Base-by-base conservation (phyloP, 2,888 invertebrate genomes). In the Leucania comma region DNA sequence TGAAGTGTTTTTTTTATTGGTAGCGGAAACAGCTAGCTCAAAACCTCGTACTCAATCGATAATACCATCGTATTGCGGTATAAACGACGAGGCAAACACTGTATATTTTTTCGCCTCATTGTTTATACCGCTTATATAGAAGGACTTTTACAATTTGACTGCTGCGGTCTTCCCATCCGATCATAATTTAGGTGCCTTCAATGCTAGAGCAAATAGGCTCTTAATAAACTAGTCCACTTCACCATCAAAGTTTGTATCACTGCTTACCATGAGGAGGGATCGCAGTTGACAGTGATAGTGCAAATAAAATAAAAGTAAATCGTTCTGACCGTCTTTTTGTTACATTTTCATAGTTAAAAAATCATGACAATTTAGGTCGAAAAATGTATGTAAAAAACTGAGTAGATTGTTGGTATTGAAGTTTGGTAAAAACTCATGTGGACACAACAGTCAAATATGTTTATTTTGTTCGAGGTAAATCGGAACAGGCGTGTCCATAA, bases 401-500 rank as follows among this genome's bases (percentile, higher is more conserved):
- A 62, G 12, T 26, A 35, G 35, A 1, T 26, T 29, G 3, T 26
- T 29, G 9, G 20, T 9, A 3, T 20, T 29, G 8, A 46, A 46
- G 17, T 1, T 42, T 17, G 17, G 42, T 17, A 17, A 46, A 20
- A 46, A 8, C n/a, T 46, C 8, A 46, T 46, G 46, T n/a, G 8
- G 46, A n/a, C n/a, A 8, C 46, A 46, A n/a, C n/a, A n/a, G 8
- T 46, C 8, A 2, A 46, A 46, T 9, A n/a, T 20, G 0, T n/a
- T 14, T 38, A 3, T 2, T 46, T 46, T 46, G 8, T 6, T 20
- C 8, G 17, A 46, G 6, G 20, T 46, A 46, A 46, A 46, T 46
- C 42, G 17, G 12, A 38, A 54, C 12, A 3, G 38, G 32, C 26
- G 29, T 59, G 10, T 78, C 71, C 72, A 61, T 35, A 61, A 56